phyloP scores from a whole-genome alignment of 2,888 invertebrate species.

The Drosophila stalkeri region DNA sequence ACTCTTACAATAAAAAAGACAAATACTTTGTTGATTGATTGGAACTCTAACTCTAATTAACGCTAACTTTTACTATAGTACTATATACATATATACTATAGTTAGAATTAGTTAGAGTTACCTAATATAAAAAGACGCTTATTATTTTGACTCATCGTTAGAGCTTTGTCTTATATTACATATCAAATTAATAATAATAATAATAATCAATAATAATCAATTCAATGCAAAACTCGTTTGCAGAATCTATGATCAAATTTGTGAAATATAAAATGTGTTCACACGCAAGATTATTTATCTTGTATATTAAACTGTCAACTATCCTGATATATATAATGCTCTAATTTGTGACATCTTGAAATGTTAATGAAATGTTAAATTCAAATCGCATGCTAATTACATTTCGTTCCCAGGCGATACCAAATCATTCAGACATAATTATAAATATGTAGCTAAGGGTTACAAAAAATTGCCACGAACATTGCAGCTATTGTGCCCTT shows the following conservation, averaged over 20 bases:
- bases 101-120: background rate
- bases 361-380: slow-evolving; percentile 73
- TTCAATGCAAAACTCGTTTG: background rate
- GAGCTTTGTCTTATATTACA: no score
- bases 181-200: background rate
- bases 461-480: slow-evolving; percentile 21
- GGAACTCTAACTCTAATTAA: background rate
- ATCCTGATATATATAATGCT: slow-evolving; percentile 36
- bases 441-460: background rate
- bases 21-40: background rate
- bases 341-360: slow-evolving; percentile 77
- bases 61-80: background rate
- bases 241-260: background rate
- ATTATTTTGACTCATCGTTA: background rate
- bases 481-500: slow-evolving; percentile 32
- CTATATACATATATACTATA: no score
- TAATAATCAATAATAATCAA: no score
- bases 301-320: no score
- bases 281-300: background rate
- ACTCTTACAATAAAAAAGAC: background rate
- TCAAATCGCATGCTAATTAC: slow-evolving; percentile 79
- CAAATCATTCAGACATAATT: background rate
- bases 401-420: slow-evolving; percentile 12
- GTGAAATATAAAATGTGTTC: background rate
- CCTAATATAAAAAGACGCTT: background rate